Evolutionary conservation across 2,888 invertebrate genomes (phyloP).

Genomic region (Tipula unca): DNA sequence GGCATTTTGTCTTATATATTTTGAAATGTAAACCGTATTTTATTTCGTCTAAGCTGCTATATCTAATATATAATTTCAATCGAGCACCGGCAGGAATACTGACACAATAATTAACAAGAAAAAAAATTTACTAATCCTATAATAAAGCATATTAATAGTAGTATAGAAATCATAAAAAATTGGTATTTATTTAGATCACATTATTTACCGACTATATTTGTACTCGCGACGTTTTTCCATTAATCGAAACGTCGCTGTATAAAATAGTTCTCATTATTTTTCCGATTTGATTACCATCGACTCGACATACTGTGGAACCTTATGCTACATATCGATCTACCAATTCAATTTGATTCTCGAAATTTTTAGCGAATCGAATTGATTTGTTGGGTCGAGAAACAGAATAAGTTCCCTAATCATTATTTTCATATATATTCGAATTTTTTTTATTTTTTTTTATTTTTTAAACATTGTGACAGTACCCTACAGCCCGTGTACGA

Average conservation of each 20-base stretch:
- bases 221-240: background rate
- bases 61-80: background rate
- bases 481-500: background rate
- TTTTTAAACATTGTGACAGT: background rate
- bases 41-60: slow-evolving; percentile 1
- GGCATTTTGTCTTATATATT: slow-evolving; percentile 9
- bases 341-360: background rate
- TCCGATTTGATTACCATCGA: background rate
- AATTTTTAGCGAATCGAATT: background rate
- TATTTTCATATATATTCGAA: background rate
- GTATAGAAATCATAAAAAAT: background rate
- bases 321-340: background rate
- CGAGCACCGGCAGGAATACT: background rate
- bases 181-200: background rate
- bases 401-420: background rate
- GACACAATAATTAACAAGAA: background rate
- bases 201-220: background rate
- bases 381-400: background rate
- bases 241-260: background rate
- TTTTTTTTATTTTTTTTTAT: background rate
- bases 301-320: background rate
- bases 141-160: background rate
- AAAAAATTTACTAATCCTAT: background rate
- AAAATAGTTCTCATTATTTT: background rate
- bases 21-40: background rate